Evolutionary conservation across 2,888 invertebrate species (phyloP), one percentile per base, ranked within the genome.

Genomic region (Mechanitis mazaeus): DNA sequence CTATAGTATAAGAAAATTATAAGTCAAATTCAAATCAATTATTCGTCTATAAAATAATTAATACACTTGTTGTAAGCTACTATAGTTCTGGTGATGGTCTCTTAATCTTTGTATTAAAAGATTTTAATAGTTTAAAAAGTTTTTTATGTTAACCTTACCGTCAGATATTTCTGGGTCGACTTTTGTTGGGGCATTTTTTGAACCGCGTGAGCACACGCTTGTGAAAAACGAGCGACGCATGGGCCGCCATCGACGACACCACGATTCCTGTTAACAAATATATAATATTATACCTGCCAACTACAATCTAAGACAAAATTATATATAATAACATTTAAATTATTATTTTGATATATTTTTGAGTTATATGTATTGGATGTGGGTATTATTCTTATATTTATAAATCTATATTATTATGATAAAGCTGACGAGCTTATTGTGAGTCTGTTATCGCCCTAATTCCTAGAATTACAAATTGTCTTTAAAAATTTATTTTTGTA

Each of bases 171-270:
- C 87, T 67, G 75, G 75, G 57, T 87, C 85, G 71, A 87, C 75
- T 83, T 88, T 89, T 72, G 83, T 75, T 56, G 86, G 79, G 66
- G 80, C 58, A 54, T 78, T 64, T 82, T 88, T 89, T 65, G 85
- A 84, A 73, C 85, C 86, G 66, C 87, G 86, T 66, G 72, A 79
- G 72, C 88, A 87, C 67, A 76, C 81, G 71, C 83, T 83, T 74
- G 90, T 89, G 76, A 79, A 84, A 79, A 86, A 81, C 28, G 83
- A 77, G 58, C 91, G 86, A 58, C 90, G 88, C 64, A 81, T 75
- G 61, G 90, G 86, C 82, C 92, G 90, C 91, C 92, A 92, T 71
- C 92, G 87, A 68, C 92, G 89, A 80, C 92, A 92, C 93, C 93
- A 93, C 64, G 93, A 92, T 84, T 93, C 92, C 93, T 93, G 80